Evolutionary conservation across 2,888 invertebrate genomes (phyloP).

Genomic region (Microctonus brassicae): DNA sequence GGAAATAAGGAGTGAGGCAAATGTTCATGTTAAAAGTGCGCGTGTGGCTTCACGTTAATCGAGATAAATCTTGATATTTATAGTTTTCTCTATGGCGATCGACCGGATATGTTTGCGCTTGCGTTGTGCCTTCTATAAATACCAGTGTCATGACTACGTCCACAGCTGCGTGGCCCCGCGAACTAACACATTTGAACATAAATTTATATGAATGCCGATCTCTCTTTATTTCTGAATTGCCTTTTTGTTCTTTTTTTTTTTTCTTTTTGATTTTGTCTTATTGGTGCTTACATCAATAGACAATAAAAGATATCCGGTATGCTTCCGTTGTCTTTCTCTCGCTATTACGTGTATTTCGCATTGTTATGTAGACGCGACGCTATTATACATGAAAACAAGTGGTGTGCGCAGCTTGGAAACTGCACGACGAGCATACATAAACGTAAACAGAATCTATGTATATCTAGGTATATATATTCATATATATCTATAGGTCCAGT

Average conservation of each 20-base stretch:
- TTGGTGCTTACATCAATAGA: not conserved
- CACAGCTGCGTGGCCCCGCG: slow-evolving; percentile 48
- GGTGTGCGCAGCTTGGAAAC: slow-evolving; percentile 29
- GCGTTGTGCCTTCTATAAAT: slow-evolving; percentile 56
- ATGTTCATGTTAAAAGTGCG: not conserved
- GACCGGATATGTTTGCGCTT: slow-evolving; percentile 49
- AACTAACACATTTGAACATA: not conserved
- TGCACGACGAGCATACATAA: slow-evolving; percentile 39
- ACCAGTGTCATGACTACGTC: slow-evolving; percentile 45
- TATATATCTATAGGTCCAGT: not conserved
- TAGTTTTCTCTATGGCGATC: slow-evolving; percentile 48
- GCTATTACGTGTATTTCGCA: slow-evolving; percentile 22
- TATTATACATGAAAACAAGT: slow-evolving; percentile 9
- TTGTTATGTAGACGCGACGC: not conserved
- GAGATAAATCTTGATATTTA: slow-evolving; percentile 59
- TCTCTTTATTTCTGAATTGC: not conserved
- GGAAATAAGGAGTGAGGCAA: not conserved
- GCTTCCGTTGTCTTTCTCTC: slow-evolving; percentile 15
- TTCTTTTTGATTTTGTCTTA: no score
- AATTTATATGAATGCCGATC: not conserved
- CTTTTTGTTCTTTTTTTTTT: not conserved
- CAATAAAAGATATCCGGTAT: slow-evolving; percentile 4
- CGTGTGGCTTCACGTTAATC: slow-evolving; percentile 49
- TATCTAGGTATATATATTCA: not conserved
- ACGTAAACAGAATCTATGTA: slow-evolving; percentile 6